These are phyloP conservation scores for Mycetomoellerius zeteki DNA, from an alignment of 1,140 invertebrate species.

Conservation along the genomic window DNA sequence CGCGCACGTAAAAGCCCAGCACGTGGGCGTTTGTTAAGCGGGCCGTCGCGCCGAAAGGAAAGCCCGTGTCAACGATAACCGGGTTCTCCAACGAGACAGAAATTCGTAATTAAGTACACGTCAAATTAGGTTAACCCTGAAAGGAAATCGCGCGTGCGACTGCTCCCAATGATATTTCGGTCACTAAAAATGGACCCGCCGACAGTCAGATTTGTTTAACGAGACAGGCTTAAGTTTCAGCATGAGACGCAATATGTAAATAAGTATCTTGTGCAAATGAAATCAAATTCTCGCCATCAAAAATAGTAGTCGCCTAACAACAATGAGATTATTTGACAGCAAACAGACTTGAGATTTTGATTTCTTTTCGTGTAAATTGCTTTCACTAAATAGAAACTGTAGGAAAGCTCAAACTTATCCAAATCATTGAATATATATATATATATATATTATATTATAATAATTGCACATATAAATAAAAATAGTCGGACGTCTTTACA, in stretches of 20 bases:
- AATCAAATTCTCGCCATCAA: neutral
- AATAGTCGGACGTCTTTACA: neutral
- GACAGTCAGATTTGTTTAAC: conserved; percentile 21
- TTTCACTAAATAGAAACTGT: neutral
- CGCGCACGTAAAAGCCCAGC: conserved; percentile 30
- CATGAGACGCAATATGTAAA: conserved; percentile 6
- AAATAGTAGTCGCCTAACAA: neutral
- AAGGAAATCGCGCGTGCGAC: conserved; percentile 44
- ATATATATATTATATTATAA: no score
- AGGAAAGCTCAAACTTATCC: neutral
- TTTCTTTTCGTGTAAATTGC: neutral
- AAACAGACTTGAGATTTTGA: neutral
- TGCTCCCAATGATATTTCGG: conserved; percentile 30
- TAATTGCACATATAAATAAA: neutral
- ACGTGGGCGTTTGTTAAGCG: conserved; percentile 68
- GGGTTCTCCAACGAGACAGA: conserved; percentile 63
- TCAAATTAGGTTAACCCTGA: conserved; percentile 73
- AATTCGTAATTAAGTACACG: conserved; percentile 72
- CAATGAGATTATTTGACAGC: neutral
- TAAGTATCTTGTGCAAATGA: neutral
- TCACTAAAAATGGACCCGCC: conserved; percentile 59
- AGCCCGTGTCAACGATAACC: conserved; percentile 48
- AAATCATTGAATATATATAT: neutral
- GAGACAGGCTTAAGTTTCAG: conserved; percentile 1
- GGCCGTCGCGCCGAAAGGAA: conserved; percentile 53